Base-by-base conservation (phyloP, 2,888 invertebrate species). In the Xanthia icteritia region DNA sequence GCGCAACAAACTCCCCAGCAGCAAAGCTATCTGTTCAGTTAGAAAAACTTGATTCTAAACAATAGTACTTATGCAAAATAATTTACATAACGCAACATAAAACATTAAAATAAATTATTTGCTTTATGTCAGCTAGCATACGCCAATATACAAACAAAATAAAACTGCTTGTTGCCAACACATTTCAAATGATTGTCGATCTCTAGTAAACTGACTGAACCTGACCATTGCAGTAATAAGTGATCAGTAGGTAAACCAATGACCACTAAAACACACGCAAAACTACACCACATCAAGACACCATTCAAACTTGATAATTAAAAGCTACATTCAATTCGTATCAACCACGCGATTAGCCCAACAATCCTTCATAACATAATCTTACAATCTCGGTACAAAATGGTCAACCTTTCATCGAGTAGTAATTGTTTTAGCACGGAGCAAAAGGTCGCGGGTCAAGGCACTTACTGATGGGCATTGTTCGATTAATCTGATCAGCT, bases 371-470 rank as follows among this genome's bases (percentile, higher is more conserved):
- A 83, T 20, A 77, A 74, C 58, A 61, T 66, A 58, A 89, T 83
- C 86, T 77, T 39, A 77, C 13, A 60, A 86, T 83, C 89, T 82
- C 68, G 27, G 58, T 68, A 77, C 85, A 81, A 89, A 45, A 88
- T 88, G 90, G 92, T 90, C 91, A 90, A 81, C 89, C 90, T 90
- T 90, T 90, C 89, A 84, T 89, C 89, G 74, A 74, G 88, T 87
- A 74, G 87, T 89, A 90, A 91, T 91, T 92, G 90, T 92, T 91
- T 86, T 85, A 83, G 81, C 78, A 60, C 82, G 73, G 60, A 72
- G 78, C 75, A 66, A 92, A 92, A 92, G 93, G 92, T 84, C 88
- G 78, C 75, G 74, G 88, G 89, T 92, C 92, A 92, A 91, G 93
- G 93, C 74, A 78, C 65, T 61, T 72, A 58, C 81, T 81, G 84